phyloP scores from a whole-genome alignment of 2,888 invertebrate species.

The Autographa pulchrina region DNA sequence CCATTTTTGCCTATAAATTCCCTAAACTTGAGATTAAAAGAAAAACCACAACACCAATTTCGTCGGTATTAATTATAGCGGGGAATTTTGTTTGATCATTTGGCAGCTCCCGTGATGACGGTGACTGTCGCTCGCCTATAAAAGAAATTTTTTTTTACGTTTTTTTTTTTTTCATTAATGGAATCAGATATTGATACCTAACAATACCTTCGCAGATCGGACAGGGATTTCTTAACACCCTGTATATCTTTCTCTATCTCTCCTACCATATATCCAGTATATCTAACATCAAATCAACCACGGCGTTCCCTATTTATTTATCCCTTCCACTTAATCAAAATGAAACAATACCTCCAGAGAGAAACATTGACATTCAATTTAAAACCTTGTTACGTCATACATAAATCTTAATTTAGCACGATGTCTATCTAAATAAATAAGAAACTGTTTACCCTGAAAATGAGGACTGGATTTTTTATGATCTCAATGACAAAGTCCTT shows the following conservation, averaged over 20 bases:
- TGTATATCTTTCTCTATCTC: conserved; percentile 57
- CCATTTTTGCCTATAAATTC: too few relatives aligned
- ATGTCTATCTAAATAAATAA: conserved; percentile 47
- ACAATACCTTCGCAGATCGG: too few relatives aligned
- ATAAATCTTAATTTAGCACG: conserved; percentile 39
- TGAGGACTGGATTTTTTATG: conserved; percentile 55
- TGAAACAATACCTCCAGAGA: conserved; percentile 60
- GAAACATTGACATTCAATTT: conserved; percentile 31
- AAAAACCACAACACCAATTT: too few relatives aligned
- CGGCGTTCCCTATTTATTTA: conserved; percentile 63
- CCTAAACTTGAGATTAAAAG: too few relatives aligned
- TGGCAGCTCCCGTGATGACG: too few relatives aligned
- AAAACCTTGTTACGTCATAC: conserved; percentile 23
- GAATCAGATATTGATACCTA: too few relatives aligned
- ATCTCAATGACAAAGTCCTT: conserved; percentile 53
- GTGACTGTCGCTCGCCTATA: too few relatives aligned
- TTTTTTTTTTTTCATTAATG: too few relatives aligned
- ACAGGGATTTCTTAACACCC: too few relatives aligned
- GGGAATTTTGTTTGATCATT: too few relatives aligned
- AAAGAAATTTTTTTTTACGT: too few relatives aligned
- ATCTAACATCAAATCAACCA: conserved; percentile 72
- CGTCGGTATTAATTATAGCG: too few relatives aligned
- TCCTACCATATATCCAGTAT: conserved; percentile 68
- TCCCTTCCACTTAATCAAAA: conserved; percentile 67
- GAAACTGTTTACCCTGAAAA: conserved; percentile 57